Evolutionary conservation across 2,888 invertebrate genomes (phyloP), one percentile per base, ranked within the genome.

Genomic region (Villa cingulata): DNA sequence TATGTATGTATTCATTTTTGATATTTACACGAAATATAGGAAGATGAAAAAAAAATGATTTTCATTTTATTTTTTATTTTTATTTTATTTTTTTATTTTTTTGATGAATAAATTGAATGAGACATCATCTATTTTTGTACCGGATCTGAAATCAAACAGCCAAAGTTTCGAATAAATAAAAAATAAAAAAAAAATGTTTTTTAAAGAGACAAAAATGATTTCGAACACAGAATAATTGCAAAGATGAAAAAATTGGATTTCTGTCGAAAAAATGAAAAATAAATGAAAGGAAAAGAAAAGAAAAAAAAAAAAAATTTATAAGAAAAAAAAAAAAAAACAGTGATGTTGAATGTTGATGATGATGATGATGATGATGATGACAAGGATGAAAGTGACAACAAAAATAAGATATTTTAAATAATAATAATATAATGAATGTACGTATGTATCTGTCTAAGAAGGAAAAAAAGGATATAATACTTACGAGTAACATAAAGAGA

Each of bases 221-320:
- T 23, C 7, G 23, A 6, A 23, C 23, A 23, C 36, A 40, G 40
- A 45, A 40, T 45, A 45, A 45, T 34, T 45, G 40, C 32, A 45
- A 40, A 32, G 40, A 39, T 17, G 40, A 45, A 45, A 45, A n/a
- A 45, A 45, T 45, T 40, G 40, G 45, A 45, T 45, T 45, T 34
- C 32, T 45, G 45, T 40, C 40, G 40, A 40, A 45, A 40, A 40
- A 45, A 40, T 40, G 34, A 40, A 40, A 40, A 39, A 45, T 29
- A 40, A 6, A 23, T 6, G 7, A 23, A 6, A 23, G 7, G 7
- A 23, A 23, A 23, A 7, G 23, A 23, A 23, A 7, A 23, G 7
- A 4, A 23, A 23, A 23, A 23, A 23, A 23, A 23, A 23, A 23
- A 23, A 23, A 23, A 45, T 40, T 12, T 34, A 39, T 20, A 34